phyloP scores from a whole-genome alignment of 2,888 invertebrate genomes.

The Coremacera marginata region DNA sequence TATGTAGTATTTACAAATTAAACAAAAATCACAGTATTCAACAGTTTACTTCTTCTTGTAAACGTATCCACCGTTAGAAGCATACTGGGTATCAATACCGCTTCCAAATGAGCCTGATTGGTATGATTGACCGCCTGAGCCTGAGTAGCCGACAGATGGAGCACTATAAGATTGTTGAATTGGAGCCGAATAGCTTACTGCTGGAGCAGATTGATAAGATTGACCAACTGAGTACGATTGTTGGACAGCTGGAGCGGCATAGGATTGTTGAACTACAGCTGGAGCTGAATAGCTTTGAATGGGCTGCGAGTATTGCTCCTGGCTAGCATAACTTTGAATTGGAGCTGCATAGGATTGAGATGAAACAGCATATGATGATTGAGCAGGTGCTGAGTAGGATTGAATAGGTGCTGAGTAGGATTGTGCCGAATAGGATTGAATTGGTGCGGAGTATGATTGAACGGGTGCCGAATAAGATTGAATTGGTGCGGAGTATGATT shows the following conservation, averaged over 20 bases:
- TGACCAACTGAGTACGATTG: too few relatives aligned
- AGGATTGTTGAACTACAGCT: too few relatives aligned
- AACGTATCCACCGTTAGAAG: slow-evolving; percentile 65
- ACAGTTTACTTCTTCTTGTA: slow-evolving; percentile 61
- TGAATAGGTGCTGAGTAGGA: slow-evolving; percentile 7
- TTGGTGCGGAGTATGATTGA: slow-evolving; percentile 1
- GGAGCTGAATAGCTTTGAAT: slow-evolving; percentile 23
- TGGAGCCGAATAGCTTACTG: slow-evolving; percentile 35
- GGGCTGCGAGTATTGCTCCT: neutral
- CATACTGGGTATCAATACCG: slow-evolving; percentile 63
- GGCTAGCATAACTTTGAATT: too few relatives aligned
- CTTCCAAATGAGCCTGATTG: slow-evolving; percentile 30
- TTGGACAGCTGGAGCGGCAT: slow-evolving; percentile 30
- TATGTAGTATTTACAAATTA: neutral
- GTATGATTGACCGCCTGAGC: slow-evolving; percentile 24
- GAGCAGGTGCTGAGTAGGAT: slow-evolving; percentile 17
- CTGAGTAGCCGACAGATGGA: slow-evolving; percentile 38
- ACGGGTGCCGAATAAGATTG: slow-evolving; percentile 39
- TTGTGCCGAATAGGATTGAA: slow-evolving; percentile 1
- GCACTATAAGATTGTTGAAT: slow-evolving; percentile 33
- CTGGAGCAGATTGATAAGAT: slow-evolving; percentile 44
- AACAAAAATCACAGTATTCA: neutral
- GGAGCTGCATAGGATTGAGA: too few relatives aligned
- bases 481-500: slow-evolving; percentile 50
- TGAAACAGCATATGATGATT: slow-evolving; percentile 22